Evolutionary conservation across 2,797 vertebrate species (phyloP), one percentile per base, ranked within the genome.

Genomic region (Podarcis siculus): DNA sequence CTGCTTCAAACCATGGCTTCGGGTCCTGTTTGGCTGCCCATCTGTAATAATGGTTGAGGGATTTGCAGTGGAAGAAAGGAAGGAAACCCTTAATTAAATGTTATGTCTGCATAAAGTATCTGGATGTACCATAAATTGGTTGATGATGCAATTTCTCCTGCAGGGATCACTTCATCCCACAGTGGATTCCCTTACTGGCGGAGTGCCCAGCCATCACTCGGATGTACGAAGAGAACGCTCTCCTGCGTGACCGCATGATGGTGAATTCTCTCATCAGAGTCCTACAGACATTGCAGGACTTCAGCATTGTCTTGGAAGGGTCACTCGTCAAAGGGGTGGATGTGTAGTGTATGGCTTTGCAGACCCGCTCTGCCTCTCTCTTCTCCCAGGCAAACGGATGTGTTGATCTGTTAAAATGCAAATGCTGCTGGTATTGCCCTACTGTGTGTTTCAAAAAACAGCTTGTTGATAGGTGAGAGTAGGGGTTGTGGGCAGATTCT

Each of bases 261-360:
- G 97, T 99, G 64, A 98, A 97, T 96, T 97, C 98, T 77, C 98
- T 99, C 17, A 98, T 98, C 87, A 97, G 98, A 75, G 97, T 99
- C 86, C 96, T 99, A 27, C 98, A 98, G 96, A 98, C 98, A 0
- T 93, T 99, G 82, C 97, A 98, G n/a, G 98, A 98, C 86, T 99
- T 99, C 96, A 96, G 96, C 96, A 97, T 99, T 85, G 95, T 98
- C 85, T 96, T 99, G 85, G 99, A 99, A 96, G 97, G 98, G 3
- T 98, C 99, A 0, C 98, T 99, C 77, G 97, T 99, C 86, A 99
- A 99, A 97, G 98, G 99, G 85, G 98, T 99, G 67, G 98, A 99
- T 72, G 98, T 99, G 95, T 99, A 98, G 97, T 95, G 85, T 32
- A 45, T 88, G 72, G 55, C 90, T 89, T 86, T 85, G 88, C 89